Evolutionary conservation across 2,113 vertebrate species (phyloP).

Genomic region (Turnix velox): DNA sequence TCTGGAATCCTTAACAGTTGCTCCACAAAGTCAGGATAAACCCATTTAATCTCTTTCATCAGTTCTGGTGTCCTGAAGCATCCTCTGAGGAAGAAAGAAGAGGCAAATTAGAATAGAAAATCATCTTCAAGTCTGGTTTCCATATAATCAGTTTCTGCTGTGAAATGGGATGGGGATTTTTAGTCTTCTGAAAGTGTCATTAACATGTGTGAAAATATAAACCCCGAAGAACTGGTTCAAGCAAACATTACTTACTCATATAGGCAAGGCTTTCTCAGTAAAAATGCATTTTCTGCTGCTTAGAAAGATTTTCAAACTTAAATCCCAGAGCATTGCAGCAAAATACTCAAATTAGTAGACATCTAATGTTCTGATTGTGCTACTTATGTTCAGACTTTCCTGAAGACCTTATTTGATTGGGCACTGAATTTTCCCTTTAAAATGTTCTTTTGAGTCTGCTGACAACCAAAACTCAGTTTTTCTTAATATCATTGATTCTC

Average conservation of each 20-base stretch:
- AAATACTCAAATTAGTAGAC: not conserved
- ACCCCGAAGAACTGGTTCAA: not conserved
- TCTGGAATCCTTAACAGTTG: slow-evolving; percentile 17
- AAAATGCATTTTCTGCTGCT: not conserved
- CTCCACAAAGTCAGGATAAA: slow-evolving; percentile 31
- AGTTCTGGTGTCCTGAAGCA: not conserved
- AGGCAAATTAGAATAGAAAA: not conserved
- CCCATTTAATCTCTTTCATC: slow-evolving; percentile 46
- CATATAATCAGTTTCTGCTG: not conserved
- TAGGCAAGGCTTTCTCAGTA: not conserved
- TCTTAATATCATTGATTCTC: not conserved
- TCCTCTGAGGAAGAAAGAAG: not conserved
- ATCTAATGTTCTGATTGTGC: not conserved
- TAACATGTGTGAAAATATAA: not conserved
- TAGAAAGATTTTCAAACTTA: not conserved
- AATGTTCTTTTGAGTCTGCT: not conserved
- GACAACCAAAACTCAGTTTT: accelerated
- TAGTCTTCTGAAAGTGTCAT: not conserved
- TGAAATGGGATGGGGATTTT: not conserved
- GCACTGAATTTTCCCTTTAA: not conserved
- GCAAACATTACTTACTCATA: accelerated
- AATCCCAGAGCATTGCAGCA: not conserved
- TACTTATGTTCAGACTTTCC: not conserved
- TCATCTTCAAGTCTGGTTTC: not conserved
- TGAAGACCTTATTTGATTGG: not conserved